Conservation (phyloP, 2,797 vertebrate species). For the Spatula versicolor region DNA sequence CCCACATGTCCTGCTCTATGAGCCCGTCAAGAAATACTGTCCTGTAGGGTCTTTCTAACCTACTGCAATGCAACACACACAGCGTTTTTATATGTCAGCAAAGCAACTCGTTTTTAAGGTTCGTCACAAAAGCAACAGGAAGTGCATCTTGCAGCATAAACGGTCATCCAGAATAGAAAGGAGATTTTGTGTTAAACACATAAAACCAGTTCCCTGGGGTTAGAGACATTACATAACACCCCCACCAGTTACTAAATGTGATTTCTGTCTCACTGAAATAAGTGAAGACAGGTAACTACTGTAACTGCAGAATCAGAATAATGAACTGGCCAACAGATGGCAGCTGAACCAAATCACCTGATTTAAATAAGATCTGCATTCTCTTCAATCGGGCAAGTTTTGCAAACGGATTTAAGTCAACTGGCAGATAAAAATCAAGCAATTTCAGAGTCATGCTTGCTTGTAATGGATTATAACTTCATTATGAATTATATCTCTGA, state of each 20-base stretch:
- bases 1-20: rapidly evolving
- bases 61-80: background rate
- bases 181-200: slow-evolving; percentile 35
- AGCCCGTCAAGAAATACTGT: background rate
- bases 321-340: slow-evolving; percentile 82
- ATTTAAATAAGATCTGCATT: slow-evolving; percentile 77
- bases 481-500: slow-evolving; percentile 45
- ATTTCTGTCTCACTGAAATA: slow-evolving; percentile 74
- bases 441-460: slow-evolving; percentile 71
- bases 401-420: slow-evolving; percentile 77
- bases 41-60: background rate
- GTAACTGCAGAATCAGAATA: slow-evolving; percentile 74
- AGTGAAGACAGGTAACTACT: slow-evolving; percentile 78
- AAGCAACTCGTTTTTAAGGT: background rate
- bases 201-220: slow-evolving; percentile 56
- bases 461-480: slow-evolving; percentile 71
- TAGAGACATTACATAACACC: slow-evolving; percentile 69
- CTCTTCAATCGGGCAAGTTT: slow-evolving; percentile 59
- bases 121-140: slow-evolving; percentile 40
- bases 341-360: slow-evolving; percentile 80
- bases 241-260: slow-evolving; percentile 71
- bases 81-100: background rate
- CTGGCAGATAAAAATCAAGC: slow-evolving; percentile 72
- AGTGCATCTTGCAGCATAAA: slow-evolving; percentile 23
- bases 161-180: slow-evolving; percentile 25